These are phyloP conservation scores for Drosophila peninsularis DNA, from an alignment of 2,888 invertebrate genomes.

Conservation along the genomic window DNA sequence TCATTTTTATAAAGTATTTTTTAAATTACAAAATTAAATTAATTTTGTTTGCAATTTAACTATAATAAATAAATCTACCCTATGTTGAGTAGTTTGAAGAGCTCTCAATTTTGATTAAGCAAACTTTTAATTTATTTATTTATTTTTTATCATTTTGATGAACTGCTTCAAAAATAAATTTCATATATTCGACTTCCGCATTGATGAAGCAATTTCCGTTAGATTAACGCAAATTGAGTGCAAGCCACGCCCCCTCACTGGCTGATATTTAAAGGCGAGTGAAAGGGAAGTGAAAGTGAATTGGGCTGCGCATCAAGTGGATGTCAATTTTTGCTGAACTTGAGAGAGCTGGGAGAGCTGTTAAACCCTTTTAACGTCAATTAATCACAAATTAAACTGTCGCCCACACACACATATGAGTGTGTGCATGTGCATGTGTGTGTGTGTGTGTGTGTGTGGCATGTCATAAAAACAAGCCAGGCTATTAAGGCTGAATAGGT, in stretches of 20 bases:
- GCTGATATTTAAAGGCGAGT: conserved; percentile 2
- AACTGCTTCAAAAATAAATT: conserved; percentile 61
- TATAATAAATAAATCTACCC: too few relatives aligned
- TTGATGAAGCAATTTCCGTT: conserved; percentile 74
- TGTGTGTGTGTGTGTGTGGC: conserved; percentile 3
- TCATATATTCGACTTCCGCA: conserved; percentile 65
- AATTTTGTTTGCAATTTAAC: too few relatives aligned
- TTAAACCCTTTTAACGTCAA: conserved; percentile 80
- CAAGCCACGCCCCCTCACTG: conserved; percentile 19
- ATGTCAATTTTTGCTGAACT: conserved; percentile 38
- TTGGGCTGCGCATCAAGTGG: conserved; percentile 55
- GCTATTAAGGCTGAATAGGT: conserved; percentile 79
- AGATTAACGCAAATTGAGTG: conserved; percentile 67
- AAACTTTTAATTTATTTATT: conserved; percentile 14
- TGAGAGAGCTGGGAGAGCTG: conserved; percentile 33
- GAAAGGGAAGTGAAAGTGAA: conserved; percentile 70
- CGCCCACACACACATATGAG: conserved; percentile 34
- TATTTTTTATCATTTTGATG: conserved; percentile 45
- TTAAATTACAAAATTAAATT: too few relatives aligned
- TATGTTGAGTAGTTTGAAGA: not conserved
- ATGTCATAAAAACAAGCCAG: conserved; percentile 77
- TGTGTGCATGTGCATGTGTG: conserved; percentile 1
- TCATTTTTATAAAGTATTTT: too few relatives aligned
- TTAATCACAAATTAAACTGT: conserved; percentile 79
- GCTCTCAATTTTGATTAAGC: not conserved